phyloP scores from a whole-genome alignment of 2,888 invertebrate species.

The Papilio gigon region DNA sequence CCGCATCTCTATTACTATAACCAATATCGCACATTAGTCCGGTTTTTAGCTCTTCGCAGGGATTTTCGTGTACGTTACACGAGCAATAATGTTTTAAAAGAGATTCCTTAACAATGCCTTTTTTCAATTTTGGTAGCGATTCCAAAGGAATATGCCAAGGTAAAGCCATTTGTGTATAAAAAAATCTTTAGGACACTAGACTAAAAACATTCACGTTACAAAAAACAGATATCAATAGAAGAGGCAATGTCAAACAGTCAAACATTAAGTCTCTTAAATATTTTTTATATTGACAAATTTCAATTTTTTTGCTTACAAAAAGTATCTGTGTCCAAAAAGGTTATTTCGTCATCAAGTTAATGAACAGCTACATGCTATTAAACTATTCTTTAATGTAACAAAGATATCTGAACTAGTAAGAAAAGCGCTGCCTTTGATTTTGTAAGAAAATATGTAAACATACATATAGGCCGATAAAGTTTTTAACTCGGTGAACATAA shows the following conservation, averaged over 20 bases:
- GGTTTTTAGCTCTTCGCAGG: conserved; percentile 73
- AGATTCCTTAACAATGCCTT: conserved; percentile 52
- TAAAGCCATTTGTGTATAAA: conserved; percentile 58
- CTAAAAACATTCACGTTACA: neutral
- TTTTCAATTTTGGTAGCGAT: conserved; percentile 56
- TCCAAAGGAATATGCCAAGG: conserved; percentile 77
- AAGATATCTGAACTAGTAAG: too few relatives aligned
- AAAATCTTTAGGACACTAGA: too few relatives aligned
- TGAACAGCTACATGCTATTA: too few relatives aligned
- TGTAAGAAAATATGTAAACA: too few relatives aligned
- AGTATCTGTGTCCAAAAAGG: neutral
- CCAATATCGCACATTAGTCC: conserved; percentile 78
- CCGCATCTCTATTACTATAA: conserved; percentile 64
- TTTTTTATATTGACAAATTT: neutral
- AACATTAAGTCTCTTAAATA: neutral
- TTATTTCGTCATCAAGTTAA: neutral
- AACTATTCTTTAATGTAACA: too few relatives aligned
- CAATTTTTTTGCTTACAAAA: neutral
- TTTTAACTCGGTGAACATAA: too few relatives aligned
- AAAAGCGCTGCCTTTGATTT: too few relatives aligned
- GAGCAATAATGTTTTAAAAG: conserved; percentile 68
- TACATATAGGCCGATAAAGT: too few relatives aligned
- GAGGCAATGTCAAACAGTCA: neutral
- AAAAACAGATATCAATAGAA: neutral
- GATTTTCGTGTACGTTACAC: conserved; percentile 63